Evolutionary conservation across 2,888 invertebrate species (phyloP), one percentile per base, ranked within the genome.

Genomic region (Ophion obscuratus): DNA sequence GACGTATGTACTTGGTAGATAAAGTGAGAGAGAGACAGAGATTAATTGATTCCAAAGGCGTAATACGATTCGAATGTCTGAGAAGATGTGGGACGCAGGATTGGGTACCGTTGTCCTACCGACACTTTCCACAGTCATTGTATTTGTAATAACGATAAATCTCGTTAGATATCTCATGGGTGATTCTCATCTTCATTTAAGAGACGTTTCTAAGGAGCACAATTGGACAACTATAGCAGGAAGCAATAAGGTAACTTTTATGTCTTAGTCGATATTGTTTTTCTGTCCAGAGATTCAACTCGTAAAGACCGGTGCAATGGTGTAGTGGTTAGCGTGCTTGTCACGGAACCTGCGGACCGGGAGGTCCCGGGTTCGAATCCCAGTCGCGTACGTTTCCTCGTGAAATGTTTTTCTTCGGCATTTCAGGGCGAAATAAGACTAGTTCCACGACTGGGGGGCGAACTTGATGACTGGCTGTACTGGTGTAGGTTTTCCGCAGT

Each of bases 191-290:
- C 94, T 95, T 83, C 94, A 95, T 27, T 94, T 95, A 59, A 93
- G 95, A 90, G 95, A 95, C 90, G 93, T 94, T 62, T 94, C 94
- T 0, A 95, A 95, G 88, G 94, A 94, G 84, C 95, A 95, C 89
- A 95, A 94, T 90, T 95, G 95, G 95, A 95, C 93, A 83, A 90
- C 94, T 14, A 95, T 95, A 75, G 94, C 93, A 87, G 92, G 94
- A 68, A 93, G 82, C 81, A 85, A 73, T 14, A 86, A 88, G 76
- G 85, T 86, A 73, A 64, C 47, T 70, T 40, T 76, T 75, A 40
- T 27, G 44, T 59, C 17, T 20, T 3, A 36, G 3, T 2, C 17
- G 17, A 64, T 31, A 61, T 61, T 61, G 24, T 61, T 4, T 53
- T 53, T 9, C 7, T 9, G 47, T 14, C 59, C 24, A 0, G 1